Evolutionary conservation across 2,888 invertebrate species (phyloP).

Genomic region (Sesia apiformis): DNA sequence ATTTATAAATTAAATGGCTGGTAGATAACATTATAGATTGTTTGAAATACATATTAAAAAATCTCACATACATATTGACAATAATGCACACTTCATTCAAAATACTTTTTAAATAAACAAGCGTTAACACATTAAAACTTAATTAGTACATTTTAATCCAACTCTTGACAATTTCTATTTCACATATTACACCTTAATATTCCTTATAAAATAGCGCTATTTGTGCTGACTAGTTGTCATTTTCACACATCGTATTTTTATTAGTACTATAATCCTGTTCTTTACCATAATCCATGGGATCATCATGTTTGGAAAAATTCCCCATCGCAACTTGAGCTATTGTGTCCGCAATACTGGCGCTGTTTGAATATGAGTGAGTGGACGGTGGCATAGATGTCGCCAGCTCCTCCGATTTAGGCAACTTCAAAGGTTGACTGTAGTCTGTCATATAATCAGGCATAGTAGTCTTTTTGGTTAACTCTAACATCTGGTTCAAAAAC

Average conservation of each 20-base stretch:
- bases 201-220: neutral
- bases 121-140: no score
- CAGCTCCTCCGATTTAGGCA: conserved; percentile 74
- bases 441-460: conserved; percentile 66
- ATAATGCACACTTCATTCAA: no score
- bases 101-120: no score
- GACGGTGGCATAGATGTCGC: conserved; percentile 60
- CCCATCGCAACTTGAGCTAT: conserved; percentile 62
- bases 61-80: no score
- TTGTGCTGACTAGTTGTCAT: conserved; percentile 14
- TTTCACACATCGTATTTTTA: conserved; percentile 34
- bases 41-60: no score
- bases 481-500: conserved; percentile 69
- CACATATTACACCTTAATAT: neutral
- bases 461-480: conserved; percentile 68
- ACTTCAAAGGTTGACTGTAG: conserved; percentile 73
- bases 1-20: no score
- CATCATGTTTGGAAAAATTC: conserved; percentile 55
- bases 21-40: no score
- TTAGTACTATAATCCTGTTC: conserved; percentile 51
- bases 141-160: no score
- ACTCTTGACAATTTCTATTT: neutral
- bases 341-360: conserved; percentile 54
- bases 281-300: conserved; percentile 54
- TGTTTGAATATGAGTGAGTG: conserved; percentile 54